A percentile compares a stretch with the other conserved stretches of the same genome.
Conservation (phyloP, 2,797 vertebrate genomes). For the Podarcis siculus region DNA sequence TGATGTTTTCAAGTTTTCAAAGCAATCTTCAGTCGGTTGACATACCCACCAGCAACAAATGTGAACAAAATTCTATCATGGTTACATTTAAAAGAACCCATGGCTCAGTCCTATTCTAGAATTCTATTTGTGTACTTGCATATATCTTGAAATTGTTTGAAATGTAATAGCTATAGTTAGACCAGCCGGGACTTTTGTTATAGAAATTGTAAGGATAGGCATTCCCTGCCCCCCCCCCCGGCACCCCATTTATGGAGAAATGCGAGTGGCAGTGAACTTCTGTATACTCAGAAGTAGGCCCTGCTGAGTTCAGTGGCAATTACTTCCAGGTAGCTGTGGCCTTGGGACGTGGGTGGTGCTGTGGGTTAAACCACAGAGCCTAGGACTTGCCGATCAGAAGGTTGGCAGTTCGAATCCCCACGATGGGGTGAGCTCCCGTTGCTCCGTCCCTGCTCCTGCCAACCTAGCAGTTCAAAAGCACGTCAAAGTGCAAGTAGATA, state of each 20-base stretch:
- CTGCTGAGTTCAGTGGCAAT: background rate
- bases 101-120: background rate
- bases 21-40: background rate
- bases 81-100: background rate
- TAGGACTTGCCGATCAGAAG: no score
- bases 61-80: background rate
- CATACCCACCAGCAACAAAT: background rate
- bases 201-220: background rate
- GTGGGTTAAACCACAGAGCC: no score
- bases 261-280: background rate
- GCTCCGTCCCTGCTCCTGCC: no score
- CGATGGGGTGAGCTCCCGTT: no score
- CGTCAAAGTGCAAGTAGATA: no score
- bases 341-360: no score
- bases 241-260: conserved; percentile 13
- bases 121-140: background rate
- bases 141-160: background rate
- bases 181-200: background rate
- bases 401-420: no score
- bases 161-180: background rate
- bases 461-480: no score
- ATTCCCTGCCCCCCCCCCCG: fast-evolving
- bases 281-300: background rate
- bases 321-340: background rate
- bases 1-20: background rate